These are phyloP conservation scores for Crotalus helleri DNA, from an alignment of 2,113 vertebrate species.

Conservation along the genomic window DNA sequence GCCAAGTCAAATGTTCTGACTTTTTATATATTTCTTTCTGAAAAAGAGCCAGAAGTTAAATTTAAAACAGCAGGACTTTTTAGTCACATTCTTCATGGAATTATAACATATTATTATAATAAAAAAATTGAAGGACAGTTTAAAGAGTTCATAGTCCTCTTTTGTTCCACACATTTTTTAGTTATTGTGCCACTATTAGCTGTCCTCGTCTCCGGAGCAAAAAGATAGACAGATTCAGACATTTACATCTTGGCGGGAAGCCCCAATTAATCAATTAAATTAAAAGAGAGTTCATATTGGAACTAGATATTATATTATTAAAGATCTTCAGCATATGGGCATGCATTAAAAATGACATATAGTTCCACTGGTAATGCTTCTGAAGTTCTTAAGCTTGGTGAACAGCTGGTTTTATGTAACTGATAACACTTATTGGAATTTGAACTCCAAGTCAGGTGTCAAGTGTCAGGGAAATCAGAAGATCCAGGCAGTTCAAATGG, in stretches of 20 bases:
- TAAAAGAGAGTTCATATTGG: constrained; percentile 2
- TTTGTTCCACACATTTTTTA: constrained; percentile 46
- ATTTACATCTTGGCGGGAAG: constrained; percentile 35
- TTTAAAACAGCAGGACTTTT: background rate
- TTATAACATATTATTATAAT: constrained; percentile 8
- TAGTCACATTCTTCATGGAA: constrained; percentile 23
- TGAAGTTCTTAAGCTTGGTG: background rate
- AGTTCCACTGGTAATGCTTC: background rate
- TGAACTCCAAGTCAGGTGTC: background rate
- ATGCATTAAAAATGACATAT: constrained; percentile 24
- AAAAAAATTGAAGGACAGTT: constrained; percentile 48
- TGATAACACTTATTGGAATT: background rate
- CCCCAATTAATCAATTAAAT: constrained; percentile 1
- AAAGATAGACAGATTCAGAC: constrained; percentile 43
- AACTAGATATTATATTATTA: background rate
- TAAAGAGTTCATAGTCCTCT: constrained; percentile 33
- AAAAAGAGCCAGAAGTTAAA: constrained; percentile 18
- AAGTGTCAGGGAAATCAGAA: background rate
- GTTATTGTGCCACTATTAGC: constrained; percentile 39
- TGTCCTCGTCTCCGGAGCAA: constrained; percentile 16
- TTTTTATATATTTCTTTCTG: constrained; percentile 21
- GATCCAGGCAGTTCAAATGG: background rate
- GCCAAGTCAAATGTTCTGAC: constrained; percentile 21
- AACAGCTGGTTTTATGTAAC: background rate
- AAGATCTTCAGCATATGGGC: background rate